Conservation (phyloP, 2,113 vertebrate genomes). For the Eolophus roseicapilla region DNA sequence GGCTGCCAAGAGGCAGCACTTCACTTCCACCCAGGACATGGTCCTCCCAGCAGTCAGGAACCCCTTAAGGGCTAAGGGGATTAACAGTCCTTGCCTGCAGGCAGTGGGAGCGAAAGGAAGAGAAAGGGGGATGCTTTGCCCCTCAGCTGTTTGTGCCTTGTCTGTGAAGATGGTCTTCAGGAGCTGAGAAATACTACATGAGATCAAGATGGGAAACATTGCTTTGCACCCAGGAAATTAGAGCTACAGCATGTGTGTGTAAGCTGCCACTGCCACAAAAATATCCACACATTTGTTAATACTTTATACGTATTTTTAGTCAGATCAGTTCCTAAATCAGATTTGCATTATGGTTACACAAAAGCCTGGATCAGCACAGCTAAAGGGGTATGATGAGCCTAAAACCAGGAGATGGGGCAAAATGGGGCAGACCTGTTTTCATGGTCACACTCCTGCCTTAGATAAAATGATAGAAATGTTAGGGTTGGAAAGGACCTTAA, state of each 20-base stretch:
- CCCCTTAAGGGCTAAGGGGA: not conserved
- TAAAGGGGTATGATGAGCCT: not conserved
- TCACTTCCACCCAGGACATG: fast-evolving
- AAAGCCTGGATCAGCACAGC: not conserved
- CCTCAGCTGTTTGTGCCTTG: not conserved
- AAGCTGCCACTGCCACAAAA: not conserved
- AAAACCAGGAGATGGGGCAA: not conserved
- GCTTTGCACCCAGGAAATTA: not conserved
- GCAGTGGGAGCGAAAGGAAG: fast-evolving
- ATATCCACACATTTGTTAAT: not conserved
- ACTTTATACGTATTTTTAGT: not conserved
- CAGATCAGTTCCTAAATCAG: not conserved
- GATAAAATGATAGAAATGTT: not conserved
- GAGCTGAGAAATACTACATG: not conserved
- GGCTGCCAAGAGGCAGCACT: fast-evolving
- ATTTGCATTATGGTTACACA: not conserved
- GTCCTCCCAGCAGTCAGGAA: not conserved
- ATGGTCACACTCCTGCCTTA: not conserved
- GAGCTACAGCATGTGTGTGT: not conserved
- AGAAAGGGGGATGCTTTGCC: not conserved
- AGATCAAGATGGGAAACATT: not conserved
- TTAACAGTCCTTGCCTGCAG: not conserved
- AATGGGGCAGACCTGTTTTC: not conserved
- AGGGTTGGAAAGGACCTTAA: not conserved
- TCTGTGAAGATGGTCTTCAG: not conserved